Percentiles rank a stretch among this genome's conserved stretches.
phyloP scores from a whole-genome alignment of 1,140 invertebrate genomes.

The Apolygus lucorum region DNA sequence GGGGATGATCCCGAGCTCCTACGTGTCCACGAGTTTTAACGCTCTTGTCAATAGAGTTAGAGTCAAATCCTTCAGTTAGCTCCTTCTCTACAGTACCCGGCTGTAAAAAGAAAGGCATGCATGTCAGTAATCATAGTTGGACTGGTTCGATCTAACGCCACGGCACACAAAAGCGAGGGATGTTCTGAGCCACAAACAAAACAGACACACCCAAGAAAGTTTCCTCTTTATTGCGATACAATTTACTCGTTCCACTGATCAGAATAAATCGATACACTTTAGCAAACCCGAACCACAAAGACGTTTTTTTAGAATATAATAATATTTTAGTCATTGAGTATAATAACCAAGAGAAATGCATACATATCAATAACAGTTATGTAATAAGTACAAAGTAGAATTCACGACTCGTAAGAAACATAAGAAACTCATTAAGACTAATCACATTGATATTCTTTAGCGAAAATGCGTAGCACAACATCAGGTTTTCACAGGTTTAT shows the following conservation, averaged over 20 bases:
- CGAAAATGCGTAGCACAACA: too few species aligned
- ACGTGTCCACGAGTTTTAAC: too few species aligned
- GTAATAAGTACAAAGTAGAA: too few species aligned
- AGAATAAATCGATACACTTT: background rate
- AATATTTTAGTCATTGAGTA: background rate
- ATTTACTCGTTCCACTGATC: background rate
- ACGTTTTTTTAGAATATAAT: background rate
- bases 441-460: too few species aligned
- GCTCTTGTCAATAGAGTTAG: too few species aligned
- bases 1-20: too few species aligned
- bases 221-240: background rate
- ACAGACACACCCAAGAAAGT: background rate
- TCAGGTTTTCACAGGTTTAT: too few species aligned
- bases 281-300: background rate
- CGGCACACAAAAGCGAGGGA: slow-evolving; percentile 7
- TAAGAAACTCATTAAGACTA: too few species aligned
- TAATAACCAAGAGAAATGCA: background rate
- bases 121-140: background rate
- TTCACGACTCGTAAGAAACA: too few species aligned
- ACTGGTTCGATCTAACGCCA: slow-evolving; percentile 6
- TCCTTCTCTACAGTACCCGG: background rate
- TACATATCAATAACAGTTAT: background rate
- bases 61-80: too few species aligned
- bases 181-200: background rate
- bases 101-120: slow-evolving; percentile 10